These are phyloP conservation scores for Lindbergichthys nudifrons DNA, from an alignment of 2,797 vertebrate species.

Conservation along the genomic window DNA sequence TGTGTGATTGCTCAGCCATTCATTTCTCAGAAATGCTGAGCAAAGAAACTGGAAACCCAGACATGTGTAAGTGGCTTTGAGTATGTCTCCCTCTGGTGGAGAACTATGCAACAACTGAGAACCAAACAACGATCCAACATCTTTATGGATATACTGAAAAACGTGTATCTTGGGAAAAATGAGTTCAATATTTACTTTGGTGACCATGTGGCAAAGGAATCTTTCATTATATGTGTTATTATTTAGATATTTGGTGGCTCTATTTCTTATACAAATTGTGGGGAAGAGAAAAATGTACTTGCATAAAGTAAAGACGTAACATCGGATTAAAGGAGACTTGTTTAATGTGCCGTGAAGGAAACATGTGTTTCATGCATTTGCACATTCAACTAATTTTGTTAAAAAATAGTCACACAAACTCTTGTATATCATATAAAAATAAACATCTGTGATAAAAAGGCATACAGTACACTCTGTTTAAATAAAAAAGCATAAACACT, in stretches of 20 bases:
- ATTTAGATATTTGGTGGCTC: background rate
- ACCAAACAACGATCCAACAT: background rate
- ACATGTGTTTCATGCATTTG: constrained; percentile 38
- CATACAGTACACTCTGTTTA: constrained; percentile 73
- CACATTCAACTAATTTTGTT: constrained; percentile 52
- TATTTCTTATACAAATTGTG: background rate
- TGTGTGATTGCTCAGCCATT: background rate
- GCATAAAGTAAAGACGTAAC: constrained; percentile 24
- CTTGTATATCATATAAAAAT: constrained; percentile 84
- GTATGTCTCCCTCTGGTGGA: constrained; percentile 63
- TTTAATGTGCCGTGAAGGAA: constrained; percentile 57
- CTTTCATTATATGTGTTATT: too few species aligned
- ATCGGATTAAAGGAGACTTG: constrained; percentile 27
- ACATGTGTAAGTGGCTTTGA: background rate
- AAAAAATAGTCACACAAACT: constrained; percentile 61
- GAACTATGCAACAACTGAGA: background rate
- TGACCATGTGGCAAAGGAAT: too few species aligned
- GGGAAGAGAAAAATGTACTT: background rate
- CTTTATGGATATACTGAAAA: background rate
- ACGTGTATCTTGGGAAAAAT: too few species aligned
- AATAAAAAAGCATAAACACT: constrained; percentile 72
- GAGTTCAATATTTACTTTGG: too few species aligned
- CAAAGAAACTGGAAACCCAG: background rate
- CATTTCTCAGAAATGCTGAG: background rate
- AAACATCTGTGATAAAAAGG: constrained; percentile 80